Percentiles rank a stretch among this genome's conserved stretches.
phyloP scores from a whole-genome alignment of 2,113 vertebrate species.

The Sinosuthora webbiana region DNA sequence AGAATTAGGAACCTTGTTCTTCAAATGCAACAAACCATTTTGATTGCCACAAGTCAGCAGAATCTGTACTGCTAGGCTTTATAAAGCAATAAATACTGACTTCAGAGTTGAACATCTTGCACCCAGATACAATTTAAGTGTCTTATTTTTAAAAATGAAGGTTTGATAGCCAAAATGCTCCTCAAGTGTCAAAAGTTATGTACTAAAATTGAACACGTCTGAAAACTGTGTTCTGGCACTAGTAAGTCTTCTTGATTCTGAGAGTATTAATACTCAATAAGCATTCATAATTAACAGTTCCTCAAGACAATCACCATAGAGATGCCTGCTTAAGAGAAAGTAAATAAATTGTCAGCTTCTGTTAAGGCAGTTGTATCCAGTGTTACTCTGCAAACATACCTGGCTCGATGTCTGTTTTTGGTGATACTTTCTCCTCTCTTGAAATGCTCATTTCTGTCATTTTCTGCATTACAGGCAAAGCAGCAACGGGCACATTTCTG shows the following conservation, averaged over 20 bases:
- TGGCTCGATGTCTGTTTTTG: slow-evolving; percentile 85
- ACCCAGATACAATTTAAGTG: neutral
- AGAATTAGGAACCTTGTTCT: neutral
- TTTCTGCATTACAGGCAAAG: slow-evolving; percentile 94
- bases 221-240: neutral
- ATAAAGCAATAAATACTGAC: neutral
- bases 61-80: neutral
- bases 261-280: neutral
- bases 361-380: neutral
- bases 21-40: neutral
- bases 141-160: neutral
- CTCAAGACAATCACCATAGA: neutral
- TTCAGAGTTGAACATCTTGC: neutral
- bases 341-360: neutral
- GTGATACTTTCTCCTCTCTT: slow-evolving; percentile 83
- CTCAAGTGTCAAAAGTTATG: neutral
- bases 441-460: slow-evolving; percentile 99
- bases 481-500: slow-evolving; percentile 86
- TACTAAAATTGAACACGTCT: neutral
- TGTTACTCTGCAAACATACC: slow-evolving; percentile 76
- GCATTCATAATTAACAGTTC: neutral
- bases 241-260: neutral
- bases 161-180: neutral
- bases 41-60: neutral
- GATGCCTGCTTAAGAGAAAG: neutral